phyloP scores from a whole-genome alignment of 2,888 invertebrate genomes.

The Ditylenchus weischeri region DNA sequence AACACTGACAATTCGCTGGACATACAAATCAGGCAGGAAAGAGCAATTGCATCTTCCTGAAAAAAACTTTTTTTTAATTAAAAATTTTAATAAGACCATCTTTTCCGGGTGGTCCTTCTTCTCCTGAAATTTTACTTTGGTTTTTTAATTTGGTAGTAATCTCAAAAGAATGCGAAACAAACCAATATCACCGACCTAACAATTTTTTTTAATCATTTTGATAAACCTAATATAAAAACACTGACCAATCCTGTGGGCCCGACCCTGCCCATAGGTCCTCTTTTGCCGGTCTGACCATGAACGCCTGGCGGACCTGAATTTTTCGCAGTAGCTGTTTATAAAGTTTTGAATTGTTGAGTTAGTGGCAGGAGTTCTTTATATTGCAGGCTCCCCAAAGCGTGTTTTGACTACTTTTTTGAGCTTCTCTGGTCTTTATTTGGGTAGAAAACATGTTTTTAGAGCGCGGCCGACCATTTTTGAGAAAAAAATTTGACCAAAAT shows the following conservation, averaged over 20 bases:
- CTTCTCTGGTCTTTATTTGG: too few species aligned
- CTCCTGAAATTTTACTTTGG: constrained; percentile 47
- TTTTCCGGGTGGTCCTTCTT: constrained; percentile 38
- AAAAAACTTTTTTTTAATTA: neutral
- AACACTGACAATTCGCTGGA: constrained; percentile 45
- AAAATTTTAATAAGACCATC: constrained; percentile 26
- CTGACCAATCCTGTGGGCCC: neutral
- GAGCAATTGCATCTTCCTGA: constrained; percentile 53
- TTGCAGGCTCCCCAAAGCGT: too few species aligned
- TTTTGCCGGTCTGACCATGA: constrained; percentile 42
- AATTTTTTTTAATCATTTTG: neutral
- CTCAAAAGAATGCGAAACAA: neutral
- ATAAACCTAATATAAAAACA: neutral
- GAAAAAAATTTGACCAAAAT: too few species aligned
- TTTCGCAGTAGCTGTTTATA: too few species aligned
- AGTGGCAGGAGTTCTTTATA: too few species aligned
- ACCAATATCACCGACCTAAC: constrained; percentile 38
- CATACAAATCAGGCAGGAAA: constrained; percentile 52
- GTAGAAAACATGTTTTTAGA: too few species aligned
- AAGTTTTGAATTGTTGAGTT: too few species aligned
- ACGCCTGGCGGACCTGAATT: constrained; percentile 27
- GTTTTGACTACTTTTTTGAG: too few species aligned
- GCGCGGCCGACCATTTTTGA: too few species aligned
- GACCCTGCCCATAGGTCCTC: neutral
- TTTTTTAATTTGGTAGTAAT: neutral